Base-by-base conservation (phyloP, 2,888 invertebrate genomes). In the Apeira syringaria region DNA sequence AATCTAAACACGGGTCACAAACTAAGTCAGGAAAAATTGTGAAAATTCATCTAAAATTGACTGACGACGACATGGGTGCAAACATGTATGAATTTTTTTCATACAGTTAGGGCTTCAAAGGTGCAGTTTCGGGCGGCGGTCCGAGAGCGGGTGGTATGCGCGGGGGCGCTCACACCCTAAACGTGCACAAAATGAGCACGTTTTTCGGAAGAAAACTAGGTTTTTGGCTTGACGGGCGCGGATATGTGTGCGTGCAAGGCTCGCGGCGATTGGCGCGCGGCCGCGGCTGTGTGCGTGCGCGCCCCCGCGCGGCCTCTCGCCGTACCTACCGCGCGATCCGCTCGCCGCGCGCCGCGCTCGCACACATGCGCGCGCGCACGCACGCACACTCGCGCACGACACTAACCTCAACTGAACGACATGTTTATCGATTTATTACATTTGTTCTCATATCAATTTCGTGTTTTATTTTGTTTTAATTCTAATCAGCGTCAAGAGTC, bases 251-350 rank as follows among this genome's bases (percentile, higher is more conserved):
- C 61, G 79, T 72, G 75, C 43, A 53, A 56, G 71, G 64, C 69
- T 74, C 71, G 74, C 80, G 72, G 71, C 73, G 72, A 82, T 82
- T 81, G 81, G 82, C 68, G 69, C 38, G 72, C 44, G 59, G 60
- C 69, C 64, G 70, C 63, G 66, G 9, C 24, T 47, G 74, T 72
- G 76, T 71, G 79, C 53, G 77, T 64, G 74, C 56, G 73, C 77
- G 76, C 78, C 73, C 78, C 79, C 76, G 75, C 76, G 72, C 79
- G 75, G 78, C 80, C 77, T 75, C 80, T 72, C 74, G 62, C 61
- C 61, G 49, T 59, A 56, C 62, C 59, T 55, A 54, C 69, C 60
- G 64, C 64, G 56, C 59, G 50, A n/a, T n/a, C 20, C 77, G 76
- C 78, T n/a, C 72, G 77, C 79, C 76, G 75, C 75, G 7, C 20